Evolutionary conservation across 1,140 invertebrate genomes (phyloP).

Genomic region (Ylistrum balloti): DNA sequence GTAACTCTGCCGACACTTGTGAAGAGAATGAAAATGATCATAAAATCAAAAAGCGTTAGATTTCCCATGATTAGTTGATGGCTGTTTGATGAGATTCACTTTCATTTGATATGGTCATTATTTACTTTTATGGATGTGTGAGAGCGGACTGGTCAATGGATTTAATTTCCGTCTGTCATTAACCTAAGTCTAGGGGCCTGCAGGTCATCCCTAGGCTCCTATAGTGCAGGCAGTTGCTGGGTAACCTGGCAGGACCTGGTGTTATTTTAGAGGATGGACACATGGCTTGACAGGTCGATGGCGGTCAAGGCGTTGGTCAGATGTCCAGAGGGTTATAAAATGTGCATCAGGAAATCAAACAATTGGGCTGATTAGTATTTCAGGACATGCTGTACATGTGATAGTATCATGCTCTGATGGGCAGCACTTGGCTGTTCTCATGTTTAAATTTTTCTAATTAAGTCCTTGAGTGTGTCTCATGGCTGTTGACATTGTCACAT

Average conservation of each 20-base stretch:
- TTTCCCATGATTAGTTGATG: not conserved
- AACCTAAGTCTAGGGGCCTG: not conserved
- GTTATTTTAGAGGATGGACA: no score
- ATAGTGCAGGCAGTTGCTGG: not conserved
- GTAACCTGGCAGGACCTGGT: not conserved
- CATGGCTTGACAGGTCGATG: no score
- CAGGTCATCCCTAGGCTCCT: not conserved
- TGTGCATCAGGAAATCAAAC: conserved; percentile 31
- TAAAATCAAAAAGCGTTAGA: not conserved
- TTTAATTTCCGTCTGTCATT: conserved; percentile 21
- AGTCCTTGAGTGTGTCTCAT: not conserved
- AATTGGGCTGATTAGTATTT: not conserved
- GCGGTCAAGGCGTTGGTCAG: not conserved
- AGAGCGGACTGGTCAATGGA: not conserved
- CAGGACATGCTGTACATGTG: not conserved
- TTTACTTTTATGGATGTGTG: not conserved
- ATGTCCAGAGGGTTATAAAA: conserved; percentile 21
- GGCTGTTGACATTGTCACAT: not conserved
- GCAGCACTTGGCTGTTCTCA: not conserved
- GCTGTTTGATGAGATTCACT: not conserved
- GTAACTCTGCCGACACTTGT: conserved; percentile 26
- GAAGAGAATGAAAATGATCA: not conserved
- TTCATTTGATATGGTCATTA: conserved; percentile 39
- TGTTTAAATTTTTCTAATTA: not conserved
- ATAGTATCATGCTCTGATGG: not conserved